These are phyloP conservation scores for Branchinecta lynchi DNA, from an alignment of 1,140 invertebrate genomes.

Conservation along the genomic window DNA sequence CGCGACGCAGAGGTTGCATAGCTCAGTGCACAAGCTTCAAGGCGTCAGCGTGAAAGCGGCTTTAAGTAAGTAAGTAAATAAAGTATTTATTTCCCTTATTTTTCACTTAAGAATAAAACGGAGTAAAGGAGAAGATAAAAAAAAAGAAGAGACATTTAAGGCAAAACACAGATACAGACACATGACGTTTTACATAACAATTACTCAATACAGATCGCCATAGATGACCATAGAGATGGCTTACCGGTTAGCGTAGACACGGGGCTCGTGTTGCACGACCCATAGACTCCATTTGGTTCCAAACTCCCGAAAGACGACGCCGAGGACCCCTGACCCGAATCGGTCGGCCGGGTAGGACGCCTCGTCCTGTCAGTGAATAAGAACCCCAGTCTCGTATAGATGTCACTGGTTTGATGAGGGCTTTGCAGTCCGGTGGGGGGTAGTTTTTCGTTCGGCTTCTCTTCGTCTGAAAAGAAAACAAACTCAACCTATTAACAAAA, in stretches of 20 bases:
- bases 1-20: too few species aligned
- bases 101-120: too few species aligned
- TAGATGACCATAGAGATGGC: too few species aligned
- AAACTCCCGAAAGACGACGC: conserved; percentile 55
- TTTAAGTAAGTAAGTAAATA: too few species aligned
- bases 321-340: conserved; percentile 31
- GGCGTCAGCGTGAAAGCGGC: too few species aligned
- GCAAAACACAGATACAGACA: too few species aligned
- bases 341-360: conserved; percentile 16
- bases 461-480: conserved; percentile 7
- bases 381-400: conserved; percentile 63
- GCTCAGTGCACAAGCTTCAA: too few species aligned
- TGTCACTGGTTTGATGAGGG: conserved; percentile 35
- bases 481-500: not conserved
- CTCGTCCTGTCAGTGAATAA: conserved; percentile 46
- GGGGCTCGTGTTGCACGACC: conserved; percentile 67
- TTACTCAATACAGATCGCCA: too few species aligned
- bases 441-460: conserved; percentile 16
- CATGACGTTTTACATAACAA: too few species aligned
- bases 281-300: conserved; percentile 45
- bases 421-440: conserved; percentile 39
- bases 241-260: conserved; percentile 66
- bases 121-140: too few species aligned
- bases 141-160: too few species aligned
- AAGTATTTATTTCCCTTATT: too few species aligned